phyloP scores from a whole-genome alignment of 2,888 invertebrate genomes.

The Drosophila trichaetosa region DNA sequence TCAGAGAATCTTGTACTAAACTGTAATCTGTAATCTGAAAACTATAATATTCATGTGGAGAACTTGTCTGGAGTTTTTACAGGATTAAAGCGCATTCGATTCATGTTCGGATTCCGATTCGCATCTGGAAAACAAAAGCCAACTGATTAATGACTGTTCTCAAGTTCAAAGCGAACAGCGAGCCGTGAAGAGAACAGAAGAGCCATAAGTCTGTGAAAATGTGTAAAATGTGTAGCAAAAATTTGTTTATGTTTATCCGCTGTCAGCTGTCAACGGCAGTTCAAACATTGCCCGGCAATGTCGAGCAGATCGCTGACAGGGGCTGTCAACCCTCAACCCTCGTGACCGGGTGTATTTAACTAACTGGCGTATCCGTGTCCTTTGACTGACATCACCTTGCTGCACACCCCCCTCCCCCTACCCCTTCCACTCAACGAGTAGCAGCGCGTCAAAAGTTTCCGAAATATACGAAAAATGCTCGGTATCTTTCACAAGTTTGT shows the following conservation, averaged over 20 bases:
- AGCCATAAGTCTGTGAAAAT: constrained; percentile 9
- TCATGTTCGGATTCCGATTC: not conserved
- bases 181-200: not conserved
- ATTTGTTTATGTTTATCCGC: constrained; percentile 56
- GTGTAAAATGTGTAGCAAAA: constrained; percentile 22
- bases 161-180: constrained; percentile 16
- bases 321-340: constrained; percentile 53
- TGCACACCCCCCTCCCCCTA: not conserved
- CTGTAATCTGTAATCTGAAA: not conserved
- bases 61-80: not conserved
- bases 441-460: constrained; percentile 33
- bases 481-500: constrained; percentile 41
- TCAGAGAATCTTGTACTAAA: not conserved
- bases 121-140: not conserved
- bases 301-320: constrained; percentile 34
- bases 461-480: constrained; percentile 22
- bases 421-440: no score
- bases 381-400: constrained; percentile 46
- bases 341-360: constrained; percentile 51
- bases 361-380: constrained; percentile 44
- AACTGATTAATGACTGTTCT: not conserved
- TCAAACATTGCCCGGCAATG: constrained; percentile 43
- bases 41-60: not conserved
- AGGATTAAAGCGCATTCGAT: not conserved
- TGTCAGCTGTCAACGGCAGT: constrained; percentile 59